Evolutionary conservation across 1,140 invertebrate genomes (phyloP).

Genomic region (Asbolus verrucosus): DNA sequence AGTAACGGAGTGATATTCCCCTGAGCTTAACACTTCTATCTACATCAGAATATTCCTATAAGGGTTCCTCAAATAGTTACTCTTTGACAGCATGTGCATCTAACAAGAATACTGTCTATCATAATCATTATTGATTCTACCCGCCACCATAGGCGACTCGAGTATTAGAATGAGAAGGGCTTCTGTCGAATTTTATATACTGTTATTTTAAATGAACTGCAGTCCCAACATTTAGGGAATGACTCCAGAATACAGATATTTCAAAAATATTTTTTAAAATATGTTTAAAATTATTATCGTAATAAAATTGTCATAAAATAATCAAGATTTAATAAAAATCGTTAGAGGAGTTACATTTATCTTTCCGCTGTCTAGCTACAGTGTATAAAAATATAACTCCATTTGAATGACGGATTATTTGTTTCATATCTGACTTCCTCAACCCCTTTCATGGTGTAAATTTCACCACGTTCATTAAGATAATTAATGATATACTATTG

Average conservation of each 20-base stretch:
- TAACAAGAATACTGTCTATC: too few relatives aligned
- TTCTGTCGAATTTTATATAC: too few relatives aligned
- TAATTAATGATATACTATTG: conserved; percentile 47
- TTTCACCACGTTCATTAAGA: conserved; percentile 46
- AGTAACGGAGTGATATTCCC: conserved; percentile 19
- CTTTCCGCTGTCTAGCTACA: neutral
- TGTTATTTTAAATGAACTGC: too few relatives aligned
- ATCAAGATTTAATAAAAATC: neutral
- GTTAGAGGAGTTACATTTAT: too few relatives aligned
- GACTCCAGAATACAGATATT: too few relatives aligned
- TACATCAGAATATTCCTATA: conserved; percentile 21
- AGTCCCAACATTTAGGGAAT: too few relatives aligned
- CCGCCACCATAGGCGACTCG: too few relatives aligned
- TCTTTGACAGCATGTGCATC: conserved; percentile 16
- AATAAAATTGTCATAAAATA: neutral
- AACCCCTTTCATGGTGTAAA: conserved; percentile 33
- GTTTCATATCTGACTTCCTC: conserved; percentile 20
- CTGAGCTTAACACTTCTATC: conserved; percentile 21
- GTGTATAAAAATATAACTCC: conserved; percentile 6
- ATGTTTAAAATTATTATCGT: too few relatives aligned
- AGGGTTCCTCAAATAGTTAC: conserved; percentile 8
- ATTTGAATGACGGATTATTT: conserved; percentile 22
- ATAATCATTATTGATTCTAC: conserved; percentile 17
- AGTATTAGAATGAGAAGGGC: too few relatives aligned
- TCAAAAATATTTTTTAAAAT: too few relatives aligned